phyloP scores from a whole-genome alignment of 2,888 invertebrate species.

The Stegana nigrithorax region DNA sequence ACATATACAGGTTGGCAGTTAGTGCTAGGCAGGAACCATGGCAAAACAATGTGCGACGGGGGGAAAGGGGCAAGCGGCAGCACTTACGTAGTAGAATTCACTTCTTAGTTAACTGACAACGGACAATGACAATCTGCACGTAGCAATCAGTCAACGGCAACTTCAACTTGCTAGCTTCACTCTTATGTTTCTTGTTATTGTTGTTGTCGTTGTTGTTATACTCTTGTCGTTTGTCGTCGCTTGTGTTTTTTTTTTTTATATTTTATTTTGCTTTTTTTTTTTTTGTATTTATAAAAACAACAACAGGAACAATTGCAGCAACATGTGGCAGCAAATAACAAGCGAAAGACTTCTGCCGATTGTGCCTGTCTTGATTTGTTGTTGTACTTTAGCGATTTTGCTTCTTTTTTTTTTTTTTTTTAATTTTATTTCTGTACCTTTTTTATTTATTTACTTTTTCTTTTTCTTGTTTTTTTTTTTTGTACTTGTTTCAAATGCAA shows the following conservation, averaged over 20 bases:
- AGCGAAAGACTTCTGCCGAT: background rate
- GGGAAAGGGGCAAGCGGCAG: too few relatives aligned
- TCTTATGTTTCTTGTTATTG: too few relatives aligned
- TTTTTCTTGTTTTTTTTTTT: conserved; percentile 14
- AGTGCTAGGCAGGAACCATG: too few relatives aligned
- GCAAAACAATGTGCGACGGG: too few relatives aligned
- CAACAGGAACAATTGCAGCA: background rate
- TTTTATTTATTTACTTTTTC: conserved; percentile 16
- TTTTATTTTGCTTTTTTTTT: background rate
- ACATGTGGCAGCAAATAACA: conserved; percentile 1
- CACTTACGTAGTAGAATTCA: too few relatives aligned
- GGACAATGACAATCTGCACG: conserved; percentile 65
- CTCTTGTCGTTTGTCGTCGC: too few relatives aligned
- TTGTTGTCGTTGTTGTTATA: too few relatives aligned
- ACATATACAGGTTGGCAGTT: too few relatives aligned
- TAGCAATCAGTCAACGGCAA: conserved; percentile 65
- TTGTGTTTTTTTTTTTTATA: too few relatives aligned
- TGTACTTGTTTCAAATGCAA: conserved; percentile 2
- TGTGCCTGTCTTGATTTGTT: too few relatives aligned
- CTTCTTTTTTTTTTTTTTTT: background rate
- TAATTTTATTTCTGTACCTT: background rate
- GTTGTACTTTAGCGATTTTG: too few relatives aligned
- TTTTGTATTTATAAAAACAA: background rate
- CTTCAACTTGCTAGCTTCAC: conserved; percentile 53
- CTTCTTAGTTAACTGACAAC: conserved; percentile 32